phyloP scores from a whole-genome alignment of 2,113 vertebrate species.

The Charina bottae region DNA sequence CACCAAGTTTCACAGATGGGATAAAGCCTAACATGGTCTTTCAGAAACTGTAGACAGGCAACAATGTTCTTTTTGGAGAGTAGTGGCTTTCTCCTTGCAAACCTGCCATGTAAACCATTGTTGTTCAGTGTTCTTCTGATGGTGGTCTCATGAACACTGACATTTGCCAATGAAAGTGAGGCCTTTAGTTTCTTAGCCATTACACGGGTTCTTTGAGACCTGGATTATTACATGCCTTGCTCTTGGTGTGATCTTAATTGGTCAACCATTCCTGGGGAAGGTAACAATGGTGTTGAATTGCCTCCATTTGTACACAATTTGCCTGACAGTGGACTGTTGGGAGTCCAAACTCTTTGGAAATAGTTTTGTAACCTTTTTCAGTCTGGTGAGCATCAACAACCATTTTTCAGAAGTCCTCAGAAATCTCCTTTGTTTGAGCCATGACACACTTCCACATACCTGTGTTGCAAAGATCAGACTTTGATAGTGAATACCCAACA shows the following conservation, averaged over 20 bases:
- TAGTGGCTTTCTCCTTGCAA: background rate
- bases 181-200: background rate
- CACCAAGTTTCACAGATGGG: background rate
- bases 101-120: background rate
- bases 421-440: background rate
- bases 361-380: background rate
- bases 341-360: background rate
- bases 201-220: background rate
- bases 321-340: no score
- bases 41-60: background rate
- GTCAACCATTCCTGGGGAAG: background rate
- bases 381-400: background rate
- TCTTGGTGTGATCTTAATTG: background rate
- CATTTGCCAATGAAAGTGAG: background rate
- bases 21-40: background rate
- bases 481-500: background rate
- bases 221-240: background rate
- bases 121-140: background rate
- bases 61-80: background rate
- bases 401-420: background rate
- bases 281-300: background rate
- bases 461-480: background rate
- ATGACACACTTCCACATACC: background rate
- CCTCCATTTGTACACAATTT: no score
- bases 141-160: background rate